Conservation (phyloP, 2,797 vertebrate genomes). For the Myotis planiceps region DNA sequence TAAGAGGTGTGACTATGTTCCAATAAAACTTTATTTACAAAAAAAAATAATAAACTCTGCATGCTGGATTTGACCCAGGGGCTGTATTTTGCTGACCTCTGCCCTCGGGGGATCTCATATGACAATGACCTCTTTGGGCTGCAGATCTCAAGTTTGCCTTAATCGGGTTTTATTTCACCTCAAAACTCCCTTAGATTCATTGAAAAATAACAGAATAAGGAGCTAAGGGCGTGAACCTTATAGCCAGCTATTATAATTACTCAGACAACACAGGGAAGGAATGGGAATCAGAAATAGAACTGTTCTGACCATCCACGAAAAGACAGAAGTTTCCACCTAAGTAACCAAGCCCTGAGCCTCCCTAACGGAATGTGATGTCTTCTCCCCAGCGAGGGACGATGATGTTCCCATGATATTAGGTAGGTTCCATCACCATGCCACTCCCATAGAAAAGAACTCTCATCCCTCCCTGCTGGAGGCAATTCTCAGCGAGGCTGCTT, state of each 20-base stretch:
- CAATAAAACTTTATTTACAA: neutral
- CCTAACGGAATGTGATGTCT: neutral
- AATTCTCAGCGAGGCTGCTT: neutral
- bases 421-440: neutral
- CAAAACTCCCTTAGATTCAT: neutral
- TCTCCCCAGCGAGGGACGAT: neutral
- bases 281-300: neutral
- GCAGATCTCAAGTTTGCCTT: neutral
- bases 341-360: neutral
- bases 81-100: neutral
- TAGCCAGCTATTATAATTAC: neutral
- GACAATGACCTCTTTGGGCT: neutral
- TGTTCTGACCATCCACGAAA: neutral
- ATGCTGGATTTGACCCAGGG: neutral
- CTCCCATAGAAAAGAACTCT: neutral
- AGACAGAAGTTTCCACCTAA: neutral
- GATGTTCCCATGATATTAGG: neutral
- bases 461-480: neutral
- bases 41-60: neutral
- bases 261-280: neutral
- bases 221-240: neutral
- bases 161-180: neutral
- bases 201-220: neutral
- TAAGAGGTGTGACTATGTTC: neutral
- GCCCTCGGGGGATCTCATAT: neutral